phyloP scores from a whole-genome alignment of 1,140 invertebrate species.

The Lerema accius region DNA sequence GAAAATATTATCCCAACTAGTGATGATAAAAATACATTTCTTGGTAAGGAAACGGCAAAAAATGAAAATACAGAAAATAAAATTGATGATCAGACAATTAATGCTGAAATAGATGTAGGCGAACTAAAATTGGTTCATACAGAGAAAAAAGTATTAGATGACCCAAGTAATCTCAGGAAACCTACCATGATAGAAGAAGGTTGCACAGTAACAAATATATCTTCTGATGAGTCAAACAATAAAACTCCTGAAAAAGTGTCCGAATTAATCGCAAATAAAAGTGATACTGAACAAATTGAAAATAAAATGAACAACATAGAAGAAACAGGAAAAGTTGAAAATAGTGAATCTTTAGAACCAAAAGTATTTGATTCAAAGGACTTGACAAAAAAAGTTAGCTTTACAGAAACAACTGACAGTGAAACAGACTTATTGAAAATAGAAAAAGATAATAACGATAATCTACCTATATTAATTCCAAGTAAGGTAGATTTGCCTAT shows the following conservation, averaged over 20 bases:
- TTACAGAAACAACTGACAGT: neutral
- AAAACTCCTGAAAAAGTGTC: neutral
- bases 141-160: neutral
- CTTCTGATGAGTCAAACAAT: neutral
- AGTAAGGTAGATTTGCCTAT: neutral
- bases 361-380: neutral
- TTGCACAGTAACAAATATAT: neutral
- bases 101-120: too few relatives aligned
- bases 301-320: neutral
- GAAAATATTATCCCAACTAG: too few relatives aligned
- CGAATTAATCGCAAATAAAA: neutral
- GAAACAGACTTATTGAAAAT: neutral
- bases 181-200: neutral
- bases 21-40: too few relatives aligned
- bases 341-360: neutral
- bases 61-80: too few relatives aligned
- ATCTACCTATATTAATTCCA: neutral
- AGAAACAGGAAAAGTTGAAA: neutral
- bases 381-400: neutral
- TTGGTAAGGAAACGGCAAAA: too few relatives aligned
- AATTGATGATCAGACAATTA: too few relatives aligned
- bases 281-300: neutral
- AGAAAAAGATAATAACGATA: neutral
- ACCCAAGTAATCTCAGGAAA: conserved; percentile 1
- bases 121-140: too few relatives aligned